Evolutionary conservation across 2,797 vertebrate genomes (phyloP), one percentile per base, ranked within the genome.

Genomic region (Melanotaenia pygmaea): DNA sequence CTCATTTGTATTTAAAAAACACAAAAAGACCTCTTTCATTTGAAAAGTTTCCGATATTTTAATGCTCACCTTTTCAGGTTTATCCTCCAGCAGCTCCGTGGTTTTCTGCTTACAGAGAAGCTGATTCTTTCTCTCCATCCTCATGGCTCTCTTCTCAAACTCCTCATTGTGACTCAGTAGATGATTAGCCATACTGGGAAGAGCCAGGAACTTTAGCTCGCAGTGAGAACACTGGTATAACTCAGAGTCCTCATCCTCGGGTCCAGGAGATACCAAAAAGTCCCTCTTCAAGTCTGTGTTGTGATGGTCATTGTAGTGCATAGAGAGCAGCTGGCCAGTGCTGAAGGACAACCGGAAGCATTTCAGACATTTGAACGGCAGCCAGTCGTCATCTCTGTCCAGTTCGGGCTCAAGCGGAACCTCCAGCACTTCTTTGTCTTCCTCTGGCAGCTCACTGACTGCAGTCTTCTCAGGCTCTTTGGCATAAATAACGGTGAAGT

Each of bases 231-330:
- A 99, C 86, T 97, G 96, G 91, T 96, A 99, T 82, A 95, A 86
- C 76, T 97, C 94, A 1, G 80, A 93, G 64, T 94, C 95, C 11
- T 96, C 94, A 37, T 96, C 95, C 34, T 90, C 94, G 0, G 88
- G 91, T 0, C 73, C 91, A 51, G 94, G 93, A 20, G 97, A 91
- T 24, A 97, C 96, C 75, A 94, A 78, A 59, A 99, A 99, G 93
- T 99, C 98, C 77, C 96, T 96, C 92, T 96, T 99, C 63, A 99
- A 91, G 91, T 99, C 98, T 75, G 93, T 94, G 88, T 94, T 95
- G 86, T 99, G 98, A 87, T 97, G 95, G 84, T 98, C 96, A 0
- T 97, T 99, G 91, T 99, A 99, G 93, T 99, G 98, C 95, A 97
- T 96, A 81, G 97, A 98, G 53, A 99, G 93, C 74, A 97, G 91